Evolutionary conservation across 2,113 vertebrate genomes (phyloP).

Genomic region (Panurus biarmicus): DNA sequence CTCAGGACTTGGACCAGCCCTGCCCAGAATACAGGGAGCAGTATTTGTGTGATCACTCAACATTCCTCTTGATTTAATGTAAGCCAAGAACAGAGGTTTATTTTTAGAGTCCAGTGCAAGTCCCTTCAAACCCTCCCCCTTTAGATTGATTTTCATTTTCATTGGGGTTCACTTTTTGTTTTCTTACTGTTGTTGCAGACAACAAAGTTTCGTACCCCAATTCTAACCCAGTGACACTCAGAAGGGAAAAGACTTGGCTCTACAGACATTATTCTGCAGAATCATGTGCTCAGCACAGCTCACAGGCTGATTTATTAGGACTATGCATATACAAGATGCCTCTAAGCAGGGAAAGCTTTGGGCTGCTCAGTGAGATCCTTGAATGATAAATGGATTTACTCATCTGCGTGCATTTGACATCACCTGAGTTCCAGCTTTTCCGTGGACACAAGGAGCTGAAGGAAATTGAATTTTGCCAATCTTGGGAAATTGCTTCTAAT

Average conservation of each 20-base stretch:
- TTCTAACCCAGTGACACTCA: neutral
- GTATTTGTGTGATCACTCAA: neutral
- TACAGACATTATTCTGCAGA: neutral
- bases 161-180: neutral
- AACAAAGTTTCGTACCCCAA: neutral
- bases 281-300: neutral
- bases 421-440: slow-evolving; percentile 18
- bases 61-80: neutral
- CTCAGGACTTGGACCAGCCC: neutral
- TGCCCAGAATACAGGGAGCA: neutral
- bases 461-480: neutral
- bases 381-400: slow-evolving; percentile 29
- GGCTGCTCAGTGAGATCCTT: neutral
- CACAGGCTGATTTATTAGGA: neutral
- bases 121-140: fast-evolving
- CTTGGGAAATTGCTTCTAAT: slow-evolving; percentile 6
- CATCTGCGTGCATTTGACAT: neutral
- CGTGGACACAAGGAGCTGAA: neutral
- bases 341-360: neutral
- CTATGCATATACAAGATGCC: neutral
- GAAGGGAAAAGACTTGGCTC: neutral
- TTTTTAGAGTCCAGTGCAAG: neutral
- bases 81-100: neutral
- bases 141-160: neutral
- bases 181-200: neutral